Base-by-base conservation (phyloP, 2,797 vertebrate species). In the Aulostomus chinensis region DNA sequence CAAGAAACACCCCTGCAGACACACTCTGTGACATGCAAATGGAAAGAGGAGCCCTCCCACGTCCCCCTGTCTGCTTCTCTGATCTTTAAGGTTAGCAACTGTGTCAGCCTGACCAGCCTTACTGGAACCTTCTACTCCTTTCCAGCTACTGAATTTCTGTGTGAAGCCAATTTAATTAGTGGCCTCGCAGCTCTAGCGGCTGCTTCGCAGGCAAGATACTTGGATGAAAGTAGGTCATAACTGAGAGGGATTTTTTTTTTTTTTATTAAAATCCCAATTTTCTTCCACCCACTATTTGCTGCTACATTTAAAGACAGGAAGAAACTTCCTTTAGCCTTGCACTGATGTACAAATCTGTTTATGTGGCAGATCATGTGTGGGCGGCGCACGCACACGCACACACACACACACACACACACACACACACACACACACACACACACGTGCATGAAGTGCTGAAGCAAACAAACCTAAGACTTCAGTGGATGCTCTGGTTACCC, bases 151-250 rank as follows among this genome's bases (percentile, higher is more conserved):
- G 33, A 52, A 63, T 37, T 49, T 80, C 71, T 64, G 45, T 29
- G 13, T 28, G 31, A 83, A 74, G 45, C 43, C 62, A 58, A 47
- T 85, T 68, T 76, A 82, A 82, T 80, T 62, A 66, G 67, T 56
- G 68, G 40, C 78, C 79, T 76, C 11, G 11, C 48, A 58, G 70
- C 69, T 85, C 52, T 21, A 53, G 55, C 42, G 17, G 56, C 60
- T 74, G 58, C 73, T 79, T 88, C 86, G 76, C 73, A 80, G 51
- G 51, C 58, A 41, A 60, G 65, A 80, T 62, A 80, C 70, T 69
- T 39, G 50, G 38, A 57, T 57, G 63, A 75, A 86, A 87, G 72
- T 83, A 86, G 85, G 84, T 86, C 81, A 86, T 54, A 71, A 76
- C 59, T 38, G 57, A 80, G 77, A 73, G 65, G 61, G 63, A 43